These are phyloP conservation scores for Volucella inanis DNA, from an alignment of 2,888 invertebrate species.

Conservation along the genomic window DNA sequence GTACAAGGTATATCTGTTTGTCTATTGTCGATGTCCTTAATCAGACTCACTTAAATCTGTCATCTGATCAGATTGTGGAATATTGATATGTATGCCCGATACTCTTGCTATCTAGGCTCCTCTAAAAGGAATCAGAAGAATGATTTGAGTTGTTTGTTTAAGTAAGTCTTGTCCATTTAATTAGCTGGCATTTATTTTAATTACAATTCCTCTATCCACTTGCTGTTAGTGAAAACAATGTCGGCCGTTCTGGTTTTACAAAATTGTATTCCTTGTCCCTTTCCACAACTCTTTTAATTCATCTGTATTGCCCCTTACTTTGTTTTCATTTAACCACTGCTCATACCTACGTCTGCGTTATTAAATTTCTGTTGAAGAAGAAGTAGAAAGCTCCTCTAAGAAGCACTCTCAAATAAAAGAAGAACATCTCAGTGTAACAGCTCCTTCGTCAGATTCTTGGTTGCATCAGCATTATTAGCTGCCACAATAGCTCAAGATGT, in stretches of 20 bases:
- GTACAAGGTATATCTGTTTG: too few relatives aligned
- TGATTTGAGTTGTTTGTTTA: too few relatives aligned
- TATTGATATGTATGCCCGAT: too few relatives aligned
- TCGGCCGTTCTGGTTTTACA: not conserved
- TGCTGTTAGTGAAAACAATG: slow-evolving; percentile 22
- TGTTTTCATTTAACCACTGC: slow-evolving; percentile 5
- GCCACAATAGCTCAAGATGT: slow-evolving; percentile 52
- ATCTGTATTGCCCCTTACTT: slow-evolving; percentile 31
- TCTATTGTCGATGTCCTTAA: too few relatives aligned
- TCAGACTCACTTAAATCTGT: too few relatives aligned
- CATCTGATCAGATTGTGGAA: too few relatives aligned
- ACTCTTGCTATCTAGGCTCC: too few relatives aligned
- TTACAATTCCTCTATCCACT: slow-evolving; percentile 3
- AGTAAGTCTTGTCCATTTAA: too few relatives aligned
- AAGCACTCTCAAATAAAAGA: slow-evolving; percentile 19
- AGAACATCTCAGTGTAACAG: slow-evolving; percentile 53
- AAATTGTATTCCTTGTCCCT: too few relatives aligned
- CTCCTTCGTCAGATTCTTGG: slow-evolving; percentile 25
- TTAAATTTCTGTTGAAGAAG: slow-evolving; percentile 54
- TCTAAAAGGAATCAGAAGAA: too few relatives aligned
- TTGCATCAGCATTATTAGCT: slow-evolving; percentile 64
- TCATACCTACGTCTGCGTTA: slow-evolving; percentile 34
- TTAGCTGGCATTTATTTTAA: too few relatives aligned
- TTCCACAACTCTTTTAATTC: too few relatives aligned
- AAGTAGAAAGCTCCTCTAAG: slow-evolving; percentile 28